Evolutionary conservation across 2,797 vertebrate species (phyloP).

Genomic region (Cetoscarus ocellatus): DNA sequence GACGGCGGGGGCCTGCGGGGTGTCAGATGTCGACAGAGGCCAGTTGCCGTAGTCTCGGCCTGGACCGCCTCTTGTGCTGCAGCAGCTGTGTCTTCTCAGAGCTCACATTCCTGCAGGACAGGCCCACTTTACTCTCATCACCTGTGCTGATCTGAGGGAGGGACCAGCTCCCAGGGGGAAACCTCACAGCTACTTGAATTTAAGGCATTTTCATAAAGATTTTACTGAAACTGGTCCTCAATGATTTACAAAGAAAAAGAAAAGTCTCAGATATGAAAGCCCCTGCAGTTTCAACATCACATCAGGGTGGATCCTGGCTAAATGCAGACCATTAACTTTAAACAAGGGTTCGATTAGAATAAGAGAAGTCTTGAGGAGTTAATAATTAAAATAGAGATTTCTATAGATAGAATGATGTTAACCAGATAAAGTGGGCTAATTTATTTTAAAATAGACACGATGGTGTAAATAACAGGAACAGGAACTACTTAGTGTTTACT

Average conservation of each 20-base stretch:
- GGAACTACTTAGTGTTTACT: too few relatives aligned
- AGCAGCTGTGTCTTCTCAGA: conserved; percentile 84
- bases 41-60: conserved; percentile 79
- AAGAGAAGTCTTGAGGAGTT: too few relatives aligned
- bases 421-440: too few relatives aligned
- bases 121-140: conserved; percentile 76
- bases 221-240: background rate
- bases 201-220: background rate
- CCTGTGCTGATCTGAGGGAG: conserved; percentile 73
- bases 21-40: conserved; percentile 77
- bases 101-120: conserved; percentile 81
- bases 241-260: background rate
- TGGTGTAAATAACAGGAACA: too few relatives aligned
- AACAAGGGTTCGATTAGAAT: too few relatives aligned
- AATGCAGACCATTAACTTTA: too few relatives aligned
- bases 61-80: conserved; percentile 59
- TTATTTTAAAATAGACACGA: too few relatives aligned
- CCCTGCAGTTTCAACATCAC: background rate
- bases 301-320: background rate
- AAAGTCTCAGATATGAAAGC: background rate
- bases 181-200: conserved; percentile 4
- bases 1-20: conserved; percentile 57
- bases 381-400: too few relatives aligned
- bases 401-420: too few relatives aligned
- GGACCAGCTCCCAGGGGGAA: conserved; percentile 17